phyloP scores from a whole-genome alignment of 2,888 invertebrate species.

The Cataglyphis cursor region DNA sequence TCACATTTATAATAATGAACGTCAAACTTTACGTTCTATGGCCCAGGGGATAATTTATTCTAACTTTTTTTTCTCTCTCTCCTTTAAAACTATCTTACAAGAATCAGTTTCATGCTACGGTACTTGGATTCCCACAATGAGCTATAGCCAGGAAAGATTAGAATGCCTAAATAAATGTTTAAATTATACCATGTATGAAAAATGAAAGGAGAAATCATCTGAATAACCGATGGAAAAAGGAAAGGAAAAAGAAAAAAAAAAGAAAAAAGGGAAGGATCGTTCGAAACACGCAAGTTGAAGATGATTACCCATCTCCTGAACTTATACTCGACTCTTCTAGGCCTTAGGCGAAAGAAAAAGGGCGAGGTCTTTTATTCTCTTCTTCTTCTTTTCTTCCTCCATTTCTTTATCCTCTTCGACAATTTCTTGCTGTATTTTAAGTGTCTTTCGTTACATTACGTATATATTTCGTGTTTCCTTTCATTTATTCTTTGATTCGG shows the following conservation, averaged over 20 bases:
- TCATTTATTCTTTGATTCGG: conserved; percentile 20
- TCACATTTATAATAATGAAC: background rate
- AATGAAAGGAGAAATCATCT: conserved; percentile 79
- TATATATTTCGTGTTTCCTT: conserved; percentile 30
- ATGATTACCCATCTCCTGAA: conserved; percentile 83
- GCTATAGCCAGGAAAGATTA: conserved; percentile 67
- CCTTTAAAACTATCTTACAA: conserved; percentile 28
- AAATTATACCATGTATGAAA: conserved; percentile 79
- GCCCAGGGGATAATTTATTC: background rate
- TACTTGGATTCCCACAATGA: conserved; percentile 82
- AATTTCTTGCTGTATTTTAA: conserved; percentile 52
- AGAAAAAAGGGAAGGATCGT: conserved; percentile 73
- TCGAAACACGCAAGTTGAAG: conserved; percentile 84
- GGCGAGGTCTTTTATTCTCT: conserved; percentile 69
- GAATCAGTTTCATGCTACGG: conserved; percentile 34
- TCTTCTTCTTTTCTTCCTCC: conserved; percentile 55
- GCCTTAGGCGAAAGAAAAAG: conserved; percentile 74
- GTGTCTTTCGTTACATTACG: conserved; percentile 65
- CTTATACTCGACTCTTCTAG: conserved; percentile 76
- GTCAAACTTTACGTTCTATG: background rate
- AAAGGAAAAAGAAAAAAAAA: conserved; percentile 10
- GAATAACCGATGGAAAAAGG: conserved; percentile 59
- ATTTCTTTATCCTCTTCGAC: conserved; percentile 38
- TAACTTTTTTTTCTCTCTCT: conserved; percentile 2
- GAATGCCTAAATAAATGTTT: conserved; percentile 85